Base-by-base conservation (phyloP, 2,888 invertebrate species). In the Andrena trimmerana region DNA sequence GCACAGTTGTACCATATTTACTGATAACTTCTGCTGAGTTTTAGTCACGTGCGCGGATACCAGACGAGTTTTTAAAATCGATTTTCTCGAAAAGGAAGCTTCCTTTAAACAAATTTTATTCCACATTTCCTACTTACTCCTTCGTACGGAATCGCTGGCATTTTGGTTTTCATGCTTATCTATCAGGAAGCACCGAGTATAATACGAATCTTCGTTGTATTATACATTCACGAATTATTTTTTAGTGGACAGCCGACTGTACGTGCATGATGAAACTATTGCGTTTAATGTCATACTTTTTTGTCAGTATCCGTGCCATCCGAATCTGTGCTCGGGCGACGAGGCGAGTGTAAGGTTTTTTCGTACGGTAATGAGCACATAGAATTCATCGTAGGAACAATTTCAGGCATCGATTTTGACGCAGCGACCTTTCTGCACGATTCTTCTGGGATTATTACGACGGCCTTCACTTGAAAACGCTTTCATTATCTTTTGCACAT, bases 281-380 rank as follows among this genome's bases (percentile, higher is more conserved):
- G 29, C 57, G 54, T 78, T 74, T 62, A 67, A 67, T 74, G 54
- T 78, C 54, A 27, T 20, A 54, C 52, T 60, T 68, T 54, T 75
- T 48, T 74, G 62, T 62, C 75, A 68, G 62, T 68, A n/a, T 75
- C 8, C 36, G 52, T 60, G 74, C 33, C 57, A 52, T 27, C 42
- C 54, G 2, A 54, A 63, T 33, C 74, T 74, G 59, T 48, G 66
- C 48, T 59, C 66, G 7, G 42, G 42, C 42, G 48, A 59, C 13
- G 73, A 65, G 42, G 73, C 65, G 73, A 73, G 63, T 24, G 31
- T 72, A 62, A 33, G 63, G 33, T 72, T 50, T 68, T 54, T 59
- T 42, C 42, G 16, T 16, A 42, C 42, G 42, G 42, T 16, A 42
- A 42, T 16, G 16, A 42, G 42, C 42, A 42, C 42, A 42, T 57